Evolutionary conservation across 2,113 vertebrate species (phyloP), one percentile per base, ranked within the genome.

Genomic region (Oreochromis tanganicae): DNA sequence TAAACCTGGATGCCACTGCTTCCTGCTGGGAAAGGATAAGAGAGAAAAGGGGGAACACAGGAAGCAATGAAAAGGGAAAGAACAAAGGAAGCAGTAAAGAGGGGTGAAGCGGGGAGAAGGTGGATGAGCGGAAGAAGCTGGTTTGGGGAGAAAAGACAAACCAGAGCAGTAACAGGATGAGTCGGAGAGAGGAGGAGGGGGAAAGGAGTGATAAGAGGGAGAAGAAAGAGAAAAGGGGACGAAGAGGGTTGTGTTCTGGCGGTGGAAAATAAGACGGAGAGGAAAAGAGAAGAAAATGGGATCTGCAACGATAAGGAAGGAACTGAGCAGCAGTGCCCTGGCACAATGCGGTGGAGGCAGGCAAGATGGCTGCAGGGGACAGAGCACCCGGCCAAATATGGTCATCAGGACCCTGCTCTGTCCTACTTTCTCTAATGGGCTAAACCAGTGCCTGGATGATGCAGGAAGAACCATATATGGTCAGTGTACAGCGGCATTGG

Each of bases 321-420:
- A 92, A 92, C 66, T 43, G 84, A 92, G 87, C 32, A 89, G 82
- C 91, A 90, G 81, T 84, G 86, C 54, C 92, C 91, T 93, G 92
- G 93, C 93, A 94, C 84, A 85, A 21, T 90, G 82, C 79, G 24
- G 89, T 68, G 84, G 81, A 94, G 79, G 85, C 92, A 95, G 89
- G 91, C 89, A 94, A 95, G 90, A 95, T 95, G 94, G 92, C 94
- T 95, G 93, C 95, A 95, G 95, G 95, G 95, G 91, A 94, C 85
- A 73, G 38, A 92, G 88, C 90, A 92, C 84, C 82, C 86, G 61
- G 94, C 94, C 95, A 95, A 95, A 94, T 94, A 94, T 93, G 95
- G 95, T 95, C 95, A 95, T 95, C 93, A 84, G 92, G 86, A 93
- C 93, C 89, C 81, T 66, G 85, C 91, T 87, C 90, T 95, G 95